Evolutionary conservation across 2,113 vertebrate genomes (phyloP).

Genomic region (Chaetodon trifascialis): DNA sequence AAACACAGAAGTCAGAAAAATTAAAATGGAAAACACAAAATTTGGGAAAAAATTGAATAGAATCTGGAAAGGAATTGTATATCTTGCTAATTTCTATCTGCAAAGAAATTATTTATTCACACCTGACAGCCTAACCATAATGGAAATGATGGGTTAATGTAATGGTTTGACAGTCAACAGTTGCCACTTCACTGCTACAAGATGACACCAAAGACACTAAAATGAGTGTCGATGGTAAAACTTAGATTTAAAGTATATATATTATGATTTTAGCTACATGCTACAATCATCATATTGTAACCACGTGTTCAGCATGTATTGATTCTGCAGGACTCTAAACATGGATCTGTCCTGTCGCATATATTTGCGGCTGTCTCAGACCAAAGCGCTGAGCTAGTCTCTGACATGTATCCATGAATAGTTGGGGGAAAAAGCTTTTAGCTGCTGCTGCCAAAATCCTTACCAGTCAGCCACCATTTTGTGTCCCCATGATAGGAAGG

Average conservation of each 20-base stretch:
- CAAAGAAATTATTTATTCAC: constrained; percentile 10
- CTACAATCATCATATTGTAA: background rate
- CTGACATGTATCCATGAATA: constrained; percentile 66
- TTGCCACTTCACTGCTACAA: background rate
- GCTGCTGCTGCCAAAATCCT: constrained; percentile 39
- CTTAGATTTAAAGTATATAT: background rate
- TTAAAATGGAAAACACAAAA: too few species aligned
- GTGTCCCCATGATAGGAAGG: constrained; percentile 36
- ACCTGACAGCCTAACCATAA: constrained; percentile 4
- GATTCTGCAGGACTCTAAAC: background rate
- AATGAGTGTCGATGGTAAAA: background rate
- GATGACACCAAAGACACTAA: background rate
- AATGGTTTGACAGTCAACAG: background rate
- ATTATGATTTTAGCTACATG: background rate
- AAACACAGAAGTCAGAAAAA: too few species aligned
- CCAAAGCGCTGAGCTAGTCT: constrained; percentile 23
- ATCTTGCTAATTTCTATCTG: constrained; percentile 8
- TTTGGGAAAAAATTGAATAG: too few species aligned
- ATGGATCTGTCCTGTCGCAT: constrained; percentile 1
- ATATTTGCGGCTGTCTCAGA: constrained; percentile 44
- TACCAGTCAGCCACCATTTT: constrained; percentile 14
- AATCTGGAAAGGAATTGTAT: too few species aligned
- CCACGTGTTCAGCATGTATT: constrained; percentile 6
- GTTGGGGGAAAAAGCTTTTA: constrained; percentile 58
- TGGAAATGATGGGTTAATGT: background rate